A percentile compares a stretch with the other conserved stretches of the same genome.
These are phyloP conservation scores for Polylopha cassiicola DNA, from an alignment of 2,888 invertebrate species.

Conservation along the genomic window DNA sequence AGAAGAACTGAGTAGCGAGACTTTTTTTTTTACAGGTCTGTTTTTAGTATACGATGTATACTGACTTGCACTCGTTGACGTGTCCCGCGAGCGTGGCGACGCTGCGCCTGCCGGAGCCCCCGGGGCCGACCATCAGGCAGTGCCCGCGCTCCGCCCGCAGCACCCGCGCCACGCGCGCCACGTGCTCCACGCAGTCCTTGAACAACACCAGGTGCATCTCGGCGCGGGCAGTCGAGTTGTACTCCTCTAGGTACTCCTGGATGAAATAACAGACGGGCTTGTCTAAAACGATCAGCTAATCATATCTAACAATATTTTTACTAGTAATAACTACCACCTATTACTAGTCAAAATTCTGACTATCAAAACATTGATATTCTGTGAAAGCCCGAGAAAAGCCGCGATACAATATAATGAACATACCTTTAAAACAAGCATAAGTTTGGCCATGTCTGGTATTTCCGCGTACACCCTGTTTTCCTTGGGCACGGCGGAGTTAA, in stretches of 20 bases:
- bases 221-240: constrained; percentile 84
- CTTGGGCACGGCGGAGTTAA: constrained; percentile 83
- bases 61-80: constrained; percentile 87
- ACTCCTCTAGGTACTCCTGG: constrained; percentile 91
- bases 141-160: constrained; percentile 92
- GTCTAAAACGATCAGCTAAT: no score
- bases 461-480: constrained; percentile 89
- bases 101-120: constrained; percentile 94
- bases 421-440: constrained; percentile 83
- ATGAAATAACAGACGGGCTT: constrained; percentile 21
- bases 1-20: no score
- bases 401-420: neutral
- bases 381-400: no score
- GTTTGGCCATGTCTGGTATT: constrained; percentile 83
- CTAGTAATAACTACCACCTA: no score
- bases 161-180: constrained; percentile 90
- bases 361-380: no score
- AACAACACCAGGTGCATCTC: constrained; percentile 92
- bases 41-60: neutral
- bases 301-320: no score
- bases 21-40: no score
- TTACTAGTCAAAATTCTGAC: no score
- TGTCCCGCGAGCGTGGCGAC: constrained; percentile 90
- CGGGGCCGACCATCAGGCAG: constrained; percentile 90
- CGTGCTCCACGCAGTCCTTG: constrained; percentile 92